phyloP scores from a whole-genome alignment of 2,797 vertebrate species.

The Phalanger gymnotis region DNA sequence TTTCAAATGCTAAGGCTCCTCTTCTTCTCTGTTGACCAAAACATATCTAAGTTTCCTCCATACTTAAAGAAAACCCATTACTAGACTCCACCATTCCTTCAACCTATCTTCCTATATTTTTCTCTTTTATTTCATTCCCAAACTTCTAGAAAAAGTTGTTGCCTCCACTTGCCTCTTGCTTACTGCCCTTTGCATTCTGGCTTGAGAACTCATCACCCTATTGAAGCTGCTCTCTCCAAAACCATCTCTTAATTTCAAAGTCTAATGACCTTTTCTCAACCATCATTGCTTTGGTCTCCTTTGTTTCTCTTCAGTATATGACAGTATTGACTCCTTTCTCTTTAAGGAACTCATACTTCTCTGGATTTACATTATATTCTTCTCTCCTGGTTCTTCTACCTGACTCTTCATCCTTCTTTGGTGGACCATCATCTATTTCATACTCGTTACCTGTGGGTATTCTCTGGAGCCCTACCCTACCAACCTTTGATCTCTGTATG shows the following conservation, averaged over 20 bases:
- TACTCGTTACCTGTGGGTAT: neutral
- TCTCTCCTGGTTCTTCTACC: neutral
- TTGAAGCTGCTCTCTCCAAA: neutral
- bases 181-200: neutral
- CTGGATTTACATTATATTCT: neutral
- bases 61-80: neutral
- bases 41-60: neutral
- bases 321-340: neutral
- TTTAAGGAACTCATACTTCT: neutral
- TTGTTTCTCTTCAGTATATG: too few relatives aligned
- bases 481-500: neutral
- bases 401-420: neutral
- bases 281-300: too few relatives aligned
- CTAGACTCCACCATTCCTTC: neutral
- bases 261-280: too few relatives aligned
- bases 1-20: neutral
- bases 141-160: neutral
- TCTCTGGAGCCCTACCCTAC: neutral
- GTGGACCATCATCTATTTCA: neutral
- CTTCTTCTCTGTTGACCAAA: neutral
- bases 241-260: neutral
- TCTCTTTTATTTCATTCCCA: neutral
- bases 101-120: neutral
- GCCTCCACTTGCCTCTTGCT: neutral
- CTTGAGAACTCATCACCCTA: neutral